Percentiles rank a stretch among this genome's conserved stretches.
Evolutionary conservation across 2,888 invertebrate genomes (phyloP).

Genomic region (Lasioglossum pauxillum): DNA sequence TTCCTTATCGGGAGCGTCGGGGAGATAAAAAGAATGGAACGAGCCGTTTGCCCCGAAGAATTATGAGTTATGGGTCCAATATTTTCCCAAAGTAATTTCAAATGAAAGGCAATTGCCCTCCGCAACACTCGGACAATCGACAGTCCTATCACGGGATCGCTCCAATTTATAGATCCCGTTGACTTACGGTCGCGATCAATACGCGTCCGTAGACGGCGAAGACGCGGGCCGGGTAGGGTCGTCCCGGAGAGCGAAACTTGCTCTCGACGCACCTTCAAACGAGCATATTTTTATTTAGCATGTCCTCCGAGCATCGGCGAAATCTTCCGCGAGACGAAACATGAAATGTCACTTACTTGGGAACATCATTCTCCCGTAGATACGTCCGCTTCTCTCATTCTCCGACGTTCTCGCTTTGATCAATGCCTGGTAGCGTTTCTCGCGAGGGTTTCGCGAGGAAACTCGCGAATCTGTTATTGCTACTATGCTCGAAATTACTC

Average conservation of each 20-base stretch:
- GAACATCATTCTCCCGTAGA: constrained; percentile 56
- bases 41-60: constrained; percentile 12
- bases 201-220: constrained; percentile 1
- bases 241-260: constrained; percentile 52
- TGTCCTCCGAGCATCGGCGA: constrained; percentile 64
- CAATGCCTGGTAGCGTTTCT: constrained; percentile 53
- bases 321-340: constrained; percentile 75
- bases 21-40: background rate
- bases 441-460: constrained; percentile 25
- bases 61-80: constrained; percentile 7
- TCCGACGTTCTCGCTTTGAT: constrained; percentile 33
- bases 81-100: background rate
- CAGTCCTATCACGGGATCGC: constrained; percentile 17
- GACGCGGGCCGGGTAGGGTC: background rate
- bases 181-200: constrained; percentile 48
- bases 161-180: constrained; percentile 41
- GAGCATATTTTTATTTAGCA: constrained; percentile 73
- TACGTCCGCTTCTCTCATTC: constrained; percentile 6
- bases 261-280: constrained; percentile 65
- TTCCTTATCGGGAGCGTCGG: constrained; percentile 8
- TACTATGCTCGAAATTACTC: background rate
- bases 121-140: constrained; percentile 11
- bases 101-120: constrained; percentile 11
- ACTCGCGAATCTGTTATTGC: constrained; percentile 52
- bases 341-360: constrained; percentile 75